These are phyloP conservation scores for Augochlorella aurata DNA, from an alignment of 2,888 invertebrate genomes.

Conservation along the genomic window DNA sequence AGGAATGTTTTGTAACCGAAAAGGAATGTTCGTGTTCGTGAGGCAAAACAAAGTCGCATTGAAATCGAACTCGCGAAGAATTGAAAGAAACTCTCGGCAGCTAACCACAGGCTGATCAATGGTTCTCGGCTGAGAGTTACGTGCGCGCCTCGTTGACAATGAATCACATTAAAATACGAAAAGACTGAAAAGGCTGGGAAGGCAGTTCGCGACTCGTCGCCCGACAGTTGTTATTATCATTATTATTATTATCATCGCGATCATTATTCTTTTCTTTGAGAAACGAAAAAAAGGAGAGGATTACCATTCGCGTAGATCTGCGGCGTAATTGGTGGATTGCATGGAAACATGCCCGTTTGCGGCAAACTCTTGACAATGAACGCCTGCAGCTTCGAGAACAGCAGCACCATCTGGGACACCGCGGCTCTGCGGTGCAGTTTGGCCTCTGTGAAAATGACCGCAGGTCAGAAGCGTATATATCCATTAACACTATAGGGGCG, in stretches of 20 bases:
- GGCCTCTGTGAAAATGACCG: slow-evolving; percentile 71
- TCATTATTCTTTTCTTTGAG: neutral
- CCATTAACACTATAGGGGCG: slow-evolving; percentile 40
- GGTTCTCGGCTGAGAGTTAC: neutral
- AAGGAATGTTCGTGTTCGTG: neutral
- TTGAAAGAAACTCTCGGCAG: neutral
- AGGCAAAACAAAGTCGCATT: neutral
- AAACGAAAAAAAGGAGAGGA: neutral
- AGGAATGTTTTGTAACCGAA: neutral
- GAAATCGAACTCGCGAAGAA: neutral
- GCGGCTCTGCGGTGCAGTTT: slow-evolving; percentile 78
- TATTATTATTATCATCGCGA: neutral
- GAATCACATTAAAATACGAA: slow-evolving; percentile 5
- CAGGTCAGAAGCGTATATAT: slow-evolving; percentile 45
- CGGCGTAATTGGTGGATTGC: slow-evolving; percentile 86
- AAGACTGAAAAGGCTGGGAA: neutral
- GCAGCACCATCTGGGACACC: slow-evolving; percentile 86
- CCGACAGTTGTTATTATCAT: neutral
- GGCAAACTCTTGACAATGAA: slow-evolving; percentile 84
- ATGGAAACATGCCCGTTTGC: slow-evolving; percentile 84
- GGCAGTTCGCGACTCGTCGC: neutral
- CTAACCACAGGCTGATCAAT: neutral
- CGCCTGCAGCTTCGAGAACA: slow-evolving; percentile 88
- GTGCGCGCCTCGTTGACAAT: neutral
- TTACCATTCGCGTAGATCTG: slow-evolving; percentile 87